Evolutionary conservation across 2,797 vertebrate species (phyloP).

Genomic region (Prionace glauca): DNA sequence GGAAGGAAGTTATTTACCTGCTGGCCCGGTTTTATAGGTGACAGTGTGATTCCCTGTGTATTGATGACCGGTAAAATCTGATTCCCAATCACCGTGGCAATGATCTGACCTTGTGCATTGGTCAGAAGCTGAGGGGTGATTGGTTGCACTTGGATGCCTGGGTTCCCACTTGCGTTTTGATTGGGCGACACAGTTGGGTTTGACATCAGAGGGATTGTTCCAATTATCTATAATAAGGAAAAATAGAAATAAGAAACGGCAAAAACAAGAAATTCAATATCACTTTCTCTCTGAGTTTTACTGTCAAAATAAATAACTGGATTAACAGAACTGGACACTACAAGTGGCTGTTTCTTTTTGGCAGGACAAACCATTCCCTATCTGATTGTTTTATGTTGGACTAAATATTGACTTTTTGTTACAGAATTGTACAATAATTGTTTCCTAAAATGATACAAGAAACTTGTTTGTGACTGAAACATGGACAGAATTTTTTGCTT

Average conservation of each 20-base stretch:
- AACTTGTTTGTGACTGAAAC: not conserved
- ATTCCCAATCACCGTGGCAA: slow-evolving; percentile 97
- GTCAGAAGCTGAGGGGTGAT: slow-evolving; percentile 97
- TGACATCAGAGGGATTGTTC: slow-evolving; percentile 96
- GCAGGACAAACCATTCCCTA: not conserved
- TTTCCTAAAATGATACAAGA: not conserved
- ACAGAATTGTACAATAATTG: not conserved
- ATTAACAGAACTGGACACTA: not conserved
- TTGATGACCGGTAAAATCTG: slow-evolving; percentile 99
- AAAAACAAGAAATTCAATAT: not conserved
- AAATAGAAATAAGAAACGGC: not conserved
- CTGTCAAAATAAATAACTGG: slow-evolving; percentile 20
- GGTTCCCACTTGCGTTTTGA: slow-evolving; percentile 79
- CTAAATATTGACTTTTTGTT: not conserved
- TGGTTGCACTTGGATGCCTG: slow-evolving; percentile 95
- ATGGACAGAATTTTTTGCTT: too few relatives aligned
- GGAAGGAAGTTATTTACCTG: slow-evolving; percentile 67
- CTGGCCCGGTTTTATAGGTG: slow-evolving; percentile 94
- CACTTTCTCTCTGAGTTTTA: not conserved
- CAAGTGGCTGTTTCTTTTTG: not conserved
- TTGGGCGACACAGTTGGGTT: slow-evolving; percentile 79
- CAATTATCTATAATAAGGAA: slow-evolving; percentile 80
- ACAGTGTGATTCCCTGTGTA: slow-evolving; percentile 97
- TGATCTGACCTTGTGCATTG: slow-evolving; percentile 99
- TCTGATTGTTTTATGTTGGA: not conserved